Percentiles rank a stretch among this genome's conserved stretches.
These are phyloP conservation scores for Athrips mouffetella DNA, from an alignment of 2,888 invertebrate species.

Conservation along the genomic window DNA sequence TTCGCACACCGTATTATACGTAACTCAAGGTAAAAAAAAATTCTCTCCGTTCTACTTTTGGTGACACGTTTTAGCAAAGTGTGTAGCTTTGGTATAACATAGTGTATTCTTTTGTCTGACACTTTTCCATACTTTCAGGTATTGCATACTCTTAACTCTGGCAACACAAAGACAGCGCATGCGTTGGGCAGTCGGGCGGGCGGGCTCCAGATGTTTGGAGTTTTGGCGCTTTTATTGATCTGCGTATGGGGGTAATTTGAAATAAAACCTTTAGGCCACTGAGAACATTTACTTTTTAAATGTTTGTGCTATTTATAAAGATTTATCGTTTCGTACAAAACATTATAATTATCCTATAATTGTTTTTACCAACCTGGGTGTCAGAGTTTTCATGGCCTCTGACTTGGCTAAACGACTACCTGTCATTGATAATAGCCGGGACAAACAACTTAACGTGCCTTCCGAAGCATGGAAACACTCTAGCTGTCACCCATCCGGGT, in stretches of 20 bases:
- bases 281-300: not conserved
- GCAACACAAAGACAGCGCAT: conserved; percentile 53
- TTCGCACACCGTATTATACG: too few relatives aligned
- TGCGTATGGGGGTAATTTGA: conserved; percentile 36
- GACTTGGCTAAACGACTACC: too few relatives aligned
- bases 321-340: too few relatives aligned
- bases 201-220: conserved; percentile 63
- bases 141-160: conserved; percentile 18
- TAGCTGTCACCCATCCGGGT: too few relatives aligned
- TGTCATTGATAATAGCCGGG: too few relatives aligned
- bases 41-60: too few relatives aligned
- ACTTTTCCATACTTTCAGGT: not conserved
- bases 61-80: not conserved
- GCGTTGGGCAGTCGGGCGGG: conserved; percentile 46
- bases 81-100: not conserved
- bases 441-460: too few relatives aligned
- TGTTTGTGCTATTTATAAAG: not conserved
- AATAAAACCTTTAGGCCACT: not conserved
- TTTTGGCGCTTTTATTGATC: conserved; percentile 73
- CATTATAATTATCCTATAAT: too few relatives aligned
- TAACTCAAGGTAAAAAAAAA: too few relatives aligned
- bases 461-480: too few relatives aligned
- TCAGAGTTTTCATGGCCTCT: too few relatives aligned
- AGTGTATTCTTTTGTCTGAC: not conserved
- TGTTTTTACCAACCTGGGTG: too few relatives aligned